Evolutionary conservation across 1,140 invertebrate genomes (phyloP).

Genomic region (Cepaea nemoralis): DNA sequence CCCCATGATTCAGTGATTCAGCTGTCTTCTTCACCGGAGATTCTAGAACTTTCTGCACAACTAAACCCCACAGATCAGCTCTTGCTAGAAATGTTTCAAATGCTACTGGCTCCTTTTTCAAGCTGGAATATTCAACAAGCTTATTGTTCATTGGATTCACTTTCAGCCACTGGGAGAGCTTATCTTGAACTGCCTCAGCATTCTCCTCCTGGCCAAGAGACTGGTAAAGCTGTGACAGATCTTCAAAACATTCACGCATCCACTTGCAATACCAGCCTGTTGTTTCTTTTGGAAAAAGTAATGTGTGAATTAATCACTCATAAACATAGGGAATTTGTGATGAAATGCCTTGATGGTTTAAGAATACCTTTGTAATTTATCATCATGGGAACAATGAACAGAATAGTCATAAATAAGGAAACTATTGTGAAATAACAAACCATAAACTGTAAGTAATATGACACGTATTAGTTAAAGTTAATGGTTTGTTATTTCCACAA

Average conservation of each 20-base stretch:
- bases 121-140: conserved; percentile 76
- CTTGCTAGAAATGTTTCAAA: conserved; percentile 60
- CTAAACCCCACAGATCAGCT: conserved; percentile 59
- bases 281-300: conserved; percentile 53
- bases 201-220: conserved; percentile 56
- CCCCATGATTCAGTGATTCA: too few relatives aligned
- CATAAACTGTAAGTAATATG: too few relatives aligned
- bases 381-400: too few relatives aligned
- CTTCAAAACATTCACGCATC: conserved; percentile 64
- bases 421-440: too few relatives aligned
- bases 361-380: too few relatives aligned
- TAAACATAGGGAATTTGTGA: too few relatives aligned
- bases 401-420: too few relatives aligned
- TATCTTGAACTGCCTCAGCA: conserved; percentile 74
- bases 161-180: conserved; percentile 81
- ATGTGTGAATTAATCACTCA: neutral
- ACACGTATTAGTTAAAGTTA: too few relatives aligned
- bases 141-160: conserved; percentile 84
- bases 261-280: conserved; percentile 64
- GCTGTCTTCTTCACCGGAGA: neutral
- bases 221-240: conserved; percentile 55
- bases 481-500: too few relatives aligned
- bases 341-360: too few relatives aligned
- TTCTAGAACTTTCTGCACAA: conserved; percentile 33
- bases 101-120: conserved; percentile 52